Evolutionary conservation across 2,113 vertebrate genomes (phyloP), one percentile per base, ranked within the genome.

Genomic region (Erythrolamprus reginae): DNA sequence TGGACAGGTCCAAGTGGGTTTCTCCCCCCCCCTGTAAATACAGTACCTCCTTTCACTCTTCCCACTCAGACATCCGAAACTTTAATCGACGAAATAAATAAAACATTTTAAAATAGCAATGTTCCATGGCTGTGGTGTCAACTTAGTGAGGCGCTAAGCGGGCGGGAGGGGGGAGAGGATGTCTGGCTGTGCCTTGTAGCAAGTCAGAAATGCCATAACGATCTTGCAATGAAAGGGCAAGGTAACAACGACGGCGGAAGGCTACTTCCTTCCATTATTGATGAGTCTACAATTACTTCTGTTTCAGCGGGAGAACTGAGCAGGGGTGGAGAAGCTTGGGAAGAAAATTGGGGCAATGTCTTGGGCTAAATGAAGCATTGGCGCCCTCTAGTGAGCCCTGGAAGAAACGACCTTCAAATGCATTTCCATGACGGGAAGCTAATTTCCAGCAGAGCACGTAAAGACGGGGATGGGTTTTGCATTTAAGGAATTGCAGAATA

Each of bases 11-110:
- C 45, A 88, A 83, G 42, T 21, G 53, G 2, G 17, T 9, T 10
- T 10, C 0, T 3, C 1, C 8, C 8, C 8, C 8, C 8, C 9
- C 24, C 77, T 91, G 86, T 83, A 88, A 83, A 88, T 91, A 84
- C 21, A 83, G 84, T 91, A 84, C 21, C 53, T 58, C 84, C 84
- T 86, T 45, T 77, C 28, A 17, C 82, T 90, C 47, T 47, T 82
- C 51, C 85, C 65, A 28, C 42, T 88, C 86, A 50, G 58, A 48
- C 55, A 51, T 83, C 12, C 90, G 83, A 86, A 88, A 58, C 28
- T n/a, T 91, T n/a, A 23, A 28, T 88, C 90, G 88, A 48, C 51
- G 47, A 83, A 10, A 91, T 50, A 48, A 87, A 87, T 58, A 50
- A 77, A 77, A 86, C 17, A 52, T 42, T 77, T 56, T 50, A 51